Evolutionary conservation across 2,797 vertebrate species (phyloP), one percentile per base, ranked within the genome.

Genomic region (Gastrophryne carolinensis): DNA sequence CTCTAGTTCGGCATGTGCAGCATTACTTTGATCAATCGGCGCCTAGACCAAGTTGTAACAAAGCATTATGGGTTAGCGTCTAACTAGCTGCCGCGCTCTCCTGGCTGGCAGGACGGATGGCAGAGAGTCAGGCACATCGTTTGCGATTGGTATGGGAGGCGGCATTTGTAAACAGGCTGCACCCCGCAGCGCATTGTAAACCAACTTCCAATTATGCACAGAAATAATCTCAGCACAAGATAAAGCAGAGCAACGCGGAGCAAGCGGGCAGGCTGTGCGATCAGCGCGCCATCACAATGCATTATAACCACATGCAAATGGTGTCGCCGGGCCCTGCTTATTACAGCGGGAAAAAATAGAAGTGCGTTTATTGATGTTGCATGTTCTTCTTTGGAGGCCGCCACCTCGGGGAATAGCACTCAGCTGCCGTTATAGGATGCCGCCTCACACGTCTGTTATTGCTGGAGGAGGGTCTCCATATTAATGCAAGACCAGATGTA

Each of bases 201-300:
- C 72, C 72, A 74, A 74, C 61, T 66, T 66, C 72, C 72, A 74
- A 65, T 74, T 74, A 74, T 74, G 50, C 72, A 57, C 29, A 66
- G 72, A 30, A 66, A 74, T 74, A 74, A 65, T 65, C 62, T 66
- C 50, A 10, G 24, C 13, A 56, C 27, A 56, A 39, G 27, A 57
- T 57, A 65, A 74, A 66, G 72, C 62, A 74, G 41, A 63, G 37
- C 50, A 50, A 61, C 35, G 41, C 17, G 35, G 49, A 44, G 47
- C 41, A 23, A 29, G 34, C 44, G 41, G 23, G 47, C 19, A 19
- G 52, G 17, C 57, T 27, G 50, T 65, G 72, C 34, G 62, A 65
- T 65, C 72, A 49, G 26, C 15, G 24, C 35, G 24, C 35, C 23
- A 24, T 30, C 54, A 64, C 60, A 54, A 64, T 50, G 60, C 49